Evolutionary conservation across 37 sponge, comb jelly and placozoan genomes (phyloP).

Genomic region (Spongilla lacustris): DNA sequence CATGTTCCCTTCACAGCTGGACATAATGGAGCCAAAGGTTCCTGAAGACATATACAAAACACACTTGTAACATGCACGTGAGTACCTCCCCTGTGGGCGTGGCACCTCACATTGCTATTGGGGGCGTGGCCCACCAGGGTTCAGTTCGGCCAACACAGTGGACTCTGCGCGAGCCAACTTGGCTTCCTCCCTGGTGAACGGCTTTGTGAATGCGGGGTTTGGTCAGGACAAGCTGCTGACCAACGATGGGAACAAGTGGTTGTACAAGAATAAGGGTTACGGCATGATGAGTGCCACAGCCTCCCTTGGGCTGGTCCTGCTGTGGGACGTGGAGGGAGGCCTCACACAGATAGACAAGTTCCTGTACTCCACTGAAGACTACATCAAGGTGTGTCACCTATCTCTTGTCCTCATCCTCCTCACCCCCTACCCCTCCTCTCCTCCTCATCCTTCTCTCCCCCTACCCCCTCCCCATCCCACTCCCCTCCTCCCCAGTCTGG

Average conservation of each 20-base stretch:
- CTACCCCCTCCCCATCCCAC: too few relatives aligned
- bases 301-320: conserved; percentile 94
- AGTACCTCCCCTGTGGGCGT: neutral
- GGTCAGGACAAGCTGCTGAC: conserved; percentile 91
- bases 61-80: conserved; percentile 86
- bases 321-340: conserved; percentile 99
- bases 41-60: conserved; percentile 99
- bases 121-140: conserved; percentile 19
- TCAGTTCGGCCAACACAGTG: conserved; percentile 65
- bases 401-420: too few relatives aligned
- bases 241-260: conserved; percentile 92
- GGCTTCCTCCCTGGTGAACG: conserved; percentile 96
- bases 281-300: conserved; percentile 99
- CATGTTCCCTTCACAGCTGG: conserved; percentile 78
- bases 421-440: too few relatives aligned
- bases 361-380: conserved; percentile 92
- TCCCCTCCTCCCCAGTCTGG: conserved; percentile 71
- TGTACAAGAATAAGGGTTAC: conserved; percentile 90
- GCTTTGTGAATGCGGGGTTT: conserved; percentile 95
- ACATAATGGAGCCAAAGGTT: conserved; percentile 98
- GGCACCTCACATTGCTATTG: too few relatives aligned
- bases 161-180: conserved; percentile 94
- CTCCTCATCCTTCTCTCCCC: too few relatives aligned
- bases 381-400: conserved; percentile 85
- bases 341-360: conserved; percentile 97